Percentiles rank a stretch among this genome's conserved stretches.
Conservation (phyloP, 2,888 invertebrate species). For the Zootermopsis nevadensis region DNA sequence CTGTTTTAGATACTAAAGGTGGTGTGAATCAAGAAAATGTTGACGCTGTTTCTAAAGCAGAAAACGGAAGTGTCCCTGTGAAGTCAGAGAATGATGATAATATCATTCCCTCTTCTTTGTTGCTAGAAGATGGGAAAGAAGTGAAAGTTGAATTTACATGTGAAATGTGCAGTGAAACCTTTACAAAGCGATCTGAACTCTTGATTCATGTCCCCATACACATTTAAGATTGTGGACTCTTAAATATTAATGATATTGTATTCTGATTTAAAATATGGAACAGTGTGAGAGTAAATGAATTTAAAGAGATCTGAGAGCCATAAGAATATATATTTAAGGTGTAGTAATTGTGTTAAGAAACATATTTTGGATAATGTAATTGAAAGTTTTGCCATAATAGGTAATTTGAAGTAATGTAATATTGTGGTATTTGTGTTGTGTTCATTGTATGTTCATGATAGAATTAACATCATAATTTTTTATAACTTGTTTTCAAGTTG, state of each 20-base stretch:
- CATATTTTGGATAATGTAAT: conserved; percentile 37
- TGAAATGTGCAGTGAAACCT: conserved; percentile 84
- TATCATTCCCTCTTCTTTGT: neutral
- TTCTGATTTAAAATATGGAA: neutral
- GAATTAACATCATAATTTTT: conserved; percentile 25
- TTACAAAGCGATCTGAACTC: conserved; percentile 77
- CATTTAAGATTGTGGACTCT: conserved; percentile 62
- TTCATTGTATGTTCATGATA: conserved; percentile 27
- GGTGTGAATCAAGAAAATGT: conserved; percentile 55
- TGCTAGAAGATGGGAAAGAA: conserved; percentile 29
- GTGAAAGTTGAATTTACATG: conserved; percentile 71
- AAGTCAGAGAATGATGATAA: neutral
- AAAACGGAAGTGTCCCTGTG: neutral
- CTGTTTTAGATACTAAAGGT: conserved; percentile 35
- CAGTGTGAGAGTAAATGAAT: neutral
- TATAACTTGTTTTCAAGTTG: conserved; percentile 43
- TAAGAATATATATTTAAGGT: conserved; percentile 21
- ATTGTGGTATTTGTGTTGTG: conserved; percentile 35
- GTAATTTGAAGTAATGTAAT: neutral
- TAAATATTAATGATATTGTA: neutral
- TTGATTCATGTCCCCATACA: conserved; percentile 85
- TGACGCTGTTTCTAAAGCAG: conserved; percentile 46
- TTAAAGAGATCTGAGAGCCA: neutral
- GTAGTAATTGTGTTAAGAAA: conserved; percentile 35
- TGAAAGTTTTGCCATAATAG: conserved; percentile 5